A percentile compares a stretch with the other conserved stretches of the same genome.
These are phyloP conservation scores for Bucorvus abyssinicus DNA, from an alignment of 2,797 vertebrate species.

Conservation along the genomic window DNA sequence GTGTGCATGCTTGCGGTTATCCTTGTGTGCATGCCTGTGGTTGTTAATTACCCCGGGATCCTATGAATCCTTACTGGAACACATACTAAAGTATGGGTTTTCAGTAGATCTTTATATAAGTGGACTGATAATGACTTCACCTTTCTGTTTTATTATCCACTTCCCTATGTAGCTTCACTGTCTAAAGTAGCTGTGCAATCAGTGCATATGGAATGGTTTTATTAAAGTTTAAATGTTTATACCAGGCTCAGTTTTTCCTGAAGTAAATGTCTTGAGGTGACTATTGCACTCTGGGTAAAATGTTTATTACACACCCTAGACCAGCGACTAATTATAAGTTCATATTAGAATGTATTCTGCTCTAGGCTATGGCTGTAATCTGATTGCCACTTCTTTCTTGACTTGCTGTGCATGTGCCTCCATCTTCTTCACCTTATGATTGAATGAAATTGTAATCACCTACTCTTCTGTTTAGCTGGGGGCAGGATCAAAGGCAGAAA, in stretches of 20 bases:
- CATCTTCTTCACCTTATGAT: conserved; percentile 18
- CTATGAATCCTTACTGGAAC: too few relatives aligned
- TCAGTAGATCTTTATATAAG: not conserved
- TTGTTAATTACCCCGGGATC: too few relatives aligned
- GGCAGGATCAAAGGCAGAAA: conserved; percentile 40
- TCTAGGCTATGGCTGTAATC: conserved; percentile 45
- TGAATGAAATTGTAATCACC: conserved; percentile 39
- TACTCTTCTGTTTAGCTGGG: conserved; percentile 11
- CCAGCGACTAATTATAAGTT: conserved; percentile 34
- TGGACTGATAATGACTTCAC: not conserved
- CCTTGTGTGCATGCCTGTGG: too few relatives aligned
- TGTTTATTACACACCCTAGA: not conserved
- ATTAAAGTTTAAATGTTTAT: conserved; percentile 51
- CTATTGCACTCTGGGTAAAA: conserved; percentile 9
- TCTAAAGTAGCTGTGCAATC: conserved; percentile 4
- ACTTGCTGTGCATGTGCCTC: conserved; percentile 26
- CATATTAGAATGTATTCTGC: not conserved
- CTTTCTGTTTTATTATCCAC: not conserved
- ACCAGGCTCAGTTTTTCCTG: conserved; percentile 3
- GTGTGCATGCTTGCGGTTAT: too few relatives aligned
- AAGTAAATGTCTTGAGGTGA: conserved; percentile 22
- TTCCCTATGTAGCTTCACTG: not conserved
- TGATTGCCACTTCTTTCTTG: conserved; percentile 29
- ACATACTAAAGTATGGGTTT: not conserved
- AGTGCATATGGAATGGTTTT: conserved; percentile 20